Conservation (phyloP, 2,888 invertebrate species). For the Mamestra brassicae region DNA sequence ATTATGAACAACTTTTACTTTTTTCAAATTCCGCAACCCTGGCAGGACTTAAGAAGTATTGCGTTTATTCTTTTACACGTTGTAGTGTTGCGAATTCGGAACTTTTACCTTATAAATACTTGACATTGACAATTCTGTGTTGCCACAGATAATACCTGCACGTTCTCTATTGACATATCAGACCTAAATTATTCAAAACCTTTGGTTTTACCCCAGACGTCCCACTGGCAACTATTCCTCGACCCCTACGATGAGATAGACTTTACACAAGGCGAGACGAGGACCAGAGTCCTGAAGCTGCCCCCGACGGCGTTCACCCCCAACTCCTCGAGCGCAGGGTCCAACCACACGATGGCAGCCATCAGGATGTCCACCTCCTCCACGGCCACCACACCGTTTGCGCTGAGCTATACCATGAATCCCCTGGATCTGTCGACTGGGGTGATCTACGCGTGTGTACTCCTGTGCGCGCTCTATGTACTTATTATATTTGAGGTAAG, state of each 20-base stretch:
- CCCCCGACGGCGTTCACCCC: not conserved
- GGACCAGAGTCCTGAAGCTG: constrained; percentile 83
- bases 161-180: no score
- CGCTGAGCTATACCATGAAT: constrained; percentile 90
- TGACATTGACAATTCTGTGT: no score
- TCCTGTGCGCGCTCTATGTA: constrained; percentile 94
- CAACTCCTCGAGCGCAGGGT: constrained; percentile 57
- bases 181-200: no score
- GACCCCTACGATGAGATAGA: constrained; percentile 91
- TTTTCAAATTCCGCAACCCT: no score
- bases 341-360: constrained; percentile 61
- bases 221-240: constrained; percentile 91
- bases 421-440: constrained; percentile 93
- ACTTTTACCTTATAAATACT: no score
- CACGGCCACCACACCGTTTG: constrained; percentile 76
- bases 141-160: no score
- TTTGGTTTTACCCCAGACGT: constrained; percentile 74
- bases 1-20: no score
- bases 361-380: constrained; percentile 75
- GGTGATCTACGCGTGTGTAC: constrained; percentile 93
- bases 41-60: no score
- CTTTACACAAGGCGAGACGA: constrained; percentile 87
- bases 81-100: no score
- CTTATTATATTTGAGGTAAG: constrained; percentile 96
- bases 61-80: no score